A percentile compares a stretch with the other conserved stretches of the same genome.
These are phyloP conservation scores for Caenorhabditis sp. DNA, from an alignment of 2,888 invertebrate genomes.

Conservation along the genomic window DNA sequence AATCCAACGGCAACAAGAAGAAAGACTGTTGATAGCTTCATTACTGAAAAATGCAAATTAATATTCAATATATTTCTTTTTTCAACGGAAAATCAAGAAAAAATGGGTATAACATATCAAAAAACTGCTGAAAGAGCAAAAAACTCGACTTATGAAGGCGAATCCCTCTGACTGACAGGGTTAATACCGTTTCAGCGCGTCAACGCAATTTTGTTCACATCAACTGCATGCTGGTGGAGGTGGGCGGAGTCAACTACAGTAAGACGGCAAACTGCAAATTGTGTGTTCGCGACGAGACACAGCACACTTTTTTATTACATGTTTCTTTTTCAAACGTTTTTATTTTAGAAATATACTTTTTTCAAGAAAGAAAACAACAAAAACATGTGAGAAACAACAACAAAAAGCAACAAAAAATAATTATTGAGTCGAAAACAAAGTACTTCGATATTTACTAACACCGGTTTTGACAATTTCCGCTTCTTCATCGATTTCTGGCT, in stretches of 20 bases:
- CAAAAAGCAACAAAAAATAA: slow-evolving; percentile 8
- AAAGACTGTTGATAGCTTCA: slow-evolving; percentile 38
- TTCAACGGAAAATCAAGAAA: too few species aligned
- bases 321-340: slow-evolving; percentile 18
- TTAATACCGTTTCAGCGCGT: neutral
- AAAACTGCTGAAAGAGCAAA: neutral
- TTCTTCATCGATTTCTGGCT: slow-evolving; percentile 25
- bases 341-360: neutral
- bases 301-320: slow-evolving; percentile 6
- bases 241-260: slow-evolving; percentile 15
- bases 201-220: slow-evolving; percentile 24
- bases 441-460: slow-evolving; percentile 27
- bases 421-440: slow-evolving; percentile 9
- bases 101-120: too few species aligned
- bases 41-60: slow-evolving; percentile 33
- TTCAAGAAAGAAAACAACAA: slow-evolving; percentile 1
- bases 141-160: neutral
- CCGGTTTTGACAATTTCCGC: slow-evolving; percentile 22
- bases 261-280: slow-evolving; percentile 32
- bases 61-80: too few species aligned
- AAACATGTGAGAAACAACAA: neutral
- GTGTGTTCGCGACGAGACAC: slow-evolving; percentile 33
- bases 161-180: neutral
- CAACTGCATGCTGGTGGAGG: slow-evolving; percentile 26
- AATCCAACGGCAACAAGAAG: slow-evolving; percentile 32